These are phyloP conservation scores for Leptinotarsa texana DNA, from an alignment of 1,140 invertebrate genomes.

Conservation along the genomic window DNA sequence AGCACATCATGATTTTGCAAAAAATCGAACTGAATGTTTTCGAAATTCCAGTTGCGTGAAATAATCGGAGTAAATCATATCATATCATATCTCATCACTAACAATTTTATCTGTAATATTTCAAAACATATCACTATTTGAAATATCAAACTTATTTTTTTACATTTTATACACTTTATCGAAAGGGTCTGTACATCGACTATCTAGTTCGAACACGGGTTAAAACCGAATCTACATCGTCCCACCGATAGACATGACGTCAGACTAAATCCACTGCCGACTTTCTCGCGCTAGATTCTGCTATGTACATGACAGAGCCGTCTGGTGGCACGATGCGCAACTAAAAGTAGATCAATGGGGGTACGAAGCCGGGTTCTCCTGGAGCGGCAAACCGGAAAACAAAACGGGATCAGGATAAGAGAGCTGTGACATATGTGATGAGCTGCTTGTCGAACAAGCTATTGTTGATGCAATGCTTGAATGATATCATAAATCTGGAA, in stretches of 20 bases:
- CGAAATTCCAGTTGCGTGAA: too few species aligned
- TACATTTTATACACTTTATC: conserved; percentile 6
- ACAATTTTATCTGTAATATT: too few species aligned
- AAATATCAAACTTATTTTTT: not conserved
- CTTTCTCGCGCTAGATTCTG: conserved; percentile 17
- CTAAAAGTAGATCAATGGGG: conserved; percentile 45
- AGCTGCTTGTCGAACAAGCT: conserved; percentile 12
- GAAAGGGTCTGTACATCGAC: not conserved
- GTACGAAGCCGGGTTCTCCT: conserved; percentile 22
- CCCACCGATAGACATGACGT: conserved; percentile 45
- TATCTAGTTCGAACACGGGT: not conserved
- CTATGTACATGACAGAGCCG: conserved; percentile 5
- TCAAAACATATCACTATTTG: not conserved
- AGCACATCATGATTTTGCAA: too few species aligned
- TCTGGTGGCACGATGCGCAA: conserved; percentile 35
- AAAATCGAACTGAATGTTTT: too few species aligned
- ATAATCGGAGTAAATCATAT: too few species aligned
- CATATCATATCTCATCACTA: too few species aligned
- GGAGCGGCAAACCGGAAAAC: conserved; percentile 32
- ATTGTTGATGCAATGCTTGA: not conserved
- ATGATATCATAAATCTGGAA: not conserved
- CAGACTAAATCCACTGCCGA: conserved; percentile 41
- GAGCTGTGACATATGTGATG: conserved; percentile 12
- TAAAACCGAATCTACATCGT: conserved; percentile 20
- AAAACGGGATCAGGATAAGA: conserved; percentile 8